These are phyloP conservation scores for Sminthurides bifidus DNA, from an alignment of 1,140 invertebrate species.

Conservation along the genomic window DNA sequence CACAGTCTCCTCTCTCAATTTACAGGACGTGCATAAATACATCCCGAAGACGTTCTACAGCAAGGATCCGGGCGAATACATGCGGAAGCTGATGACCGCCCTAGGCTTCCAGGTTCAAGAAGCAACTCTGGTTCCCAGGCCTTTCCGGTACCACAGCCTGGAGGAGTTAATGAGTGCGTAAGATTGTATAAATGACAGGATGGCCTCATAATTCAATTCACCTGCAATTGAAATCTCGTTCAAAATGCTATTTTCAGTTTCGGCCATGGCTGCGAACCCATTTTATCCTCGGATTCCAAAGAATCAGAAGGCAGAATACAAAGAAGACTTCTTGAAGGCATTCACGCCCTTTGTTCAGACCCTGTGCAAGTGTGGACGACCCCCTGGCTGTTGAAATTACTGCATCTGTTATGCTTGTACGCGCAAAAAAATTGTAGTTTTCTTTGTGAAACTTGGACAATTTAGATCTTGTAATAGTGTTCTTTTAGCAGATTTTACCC, in stretches of 20 bases:
- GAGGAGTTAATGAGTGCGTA: constrained; percentile 35
- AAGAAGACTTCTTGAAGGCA: constrained; percentile 36
- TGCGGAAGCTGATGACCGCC: constrained; percentile 48
- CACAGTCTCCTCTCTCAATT: background rate
- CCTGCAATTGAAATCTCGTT: too few relatives aligned
- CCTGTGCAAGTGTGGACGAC: background rate
- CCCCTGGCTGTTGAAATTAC: constrained; percentile 19
- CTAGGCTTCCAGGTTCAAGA: constrained; percentile 53
- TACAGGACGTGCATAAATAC: constrained; percentile 46
- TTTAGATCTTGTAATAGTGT: too few relatives aligned
- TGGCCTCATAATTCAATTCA: too few relatives aligned
- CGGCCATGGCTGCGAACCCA: constrained; percentile 59
- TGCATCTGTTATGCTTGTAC: constrained; percentile 16
- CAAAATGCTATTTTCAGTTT: too few relatives aligned
- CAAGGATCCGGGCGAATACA: constrained; percentile 47
- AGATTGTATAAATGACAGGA: too few relatives aligned
- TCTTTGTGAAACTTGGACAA: too few relatives aligned
- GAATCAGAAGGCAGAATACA: constrained; percentile 49
- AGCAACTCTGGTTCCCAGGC: constrained; percentile 50
- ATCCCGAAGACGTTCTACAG: constrained; percentile 53
- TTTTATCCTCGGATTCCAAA: constrained; percentile 54
- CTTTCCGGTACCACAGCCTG: constrained; percentile 50
- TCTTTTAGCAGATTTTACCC: too few relatives aligned
- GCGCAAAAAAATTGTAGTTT: constrained; percentile 15
- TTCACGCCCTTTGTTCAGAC: constrained; percentile 18